phyloP scores from a whole-genome alignment of 2,888 invertebrate species.

The Podabrus alpinus region DNA sequence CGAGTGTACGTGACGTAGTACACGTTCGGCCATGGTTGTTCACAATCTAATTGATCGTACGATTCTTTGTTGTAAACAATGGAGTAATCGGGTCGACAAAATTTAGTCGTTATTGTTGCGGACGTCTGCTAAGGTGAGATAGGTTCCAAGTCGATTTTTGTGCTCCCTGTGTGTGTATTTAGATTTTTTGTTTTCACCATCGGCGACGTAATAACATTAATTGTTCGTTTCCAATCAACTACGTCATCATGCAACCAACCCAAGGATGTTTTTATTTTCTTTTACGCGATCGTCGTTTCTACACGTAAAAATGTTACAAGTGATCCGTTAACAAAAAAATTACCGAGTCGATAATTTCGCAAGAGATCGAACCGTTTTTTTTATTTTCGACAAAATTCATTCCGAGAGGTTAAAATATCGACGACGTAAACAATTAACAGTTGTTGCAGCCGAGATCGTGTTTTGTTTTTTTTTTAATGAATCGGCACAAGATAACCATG shows the following conservation, averaged over 20 bases:
- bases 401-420: not conserved
- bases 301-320: not conserved
- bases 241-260: not conserved
- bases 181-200: not conserved
- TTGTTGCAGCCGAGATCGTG: no score
- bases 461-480: not conserved
- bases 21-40: slow-evolving; percentile 4
- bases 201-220: not conserved
- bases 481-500: not conserved
- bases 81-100: not conserved
- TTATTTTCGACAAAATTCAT: not conserved
- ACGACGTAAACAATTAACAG: not conserved
- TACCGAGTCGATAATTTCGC: not conserved
- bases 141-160: not conserved
- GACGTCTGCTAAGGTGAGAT: slow-evolving; percentile 5
- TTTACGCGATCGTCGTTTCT: not conserved
- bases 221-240: not conserved
- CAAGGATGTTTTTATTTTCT: not conserved
- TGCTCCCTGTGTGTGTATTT: not conserved
- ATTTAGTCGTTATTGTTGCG: not conserved
- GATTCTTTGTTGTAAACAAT: slow-evolving; percentile 24
- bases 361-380: not conserved
- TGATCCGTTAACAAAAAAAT: not conserved
- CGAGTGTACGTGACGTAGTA: slow-evolving; percentile 14
- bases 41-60: slow-evolving; percentile 18